These are phyloP conservation scores for Sinocyclocheilus anophthalmus DNA, from an alignment of 2,113 vertebrate genomes.

Conservation along the genomic window DNA sequence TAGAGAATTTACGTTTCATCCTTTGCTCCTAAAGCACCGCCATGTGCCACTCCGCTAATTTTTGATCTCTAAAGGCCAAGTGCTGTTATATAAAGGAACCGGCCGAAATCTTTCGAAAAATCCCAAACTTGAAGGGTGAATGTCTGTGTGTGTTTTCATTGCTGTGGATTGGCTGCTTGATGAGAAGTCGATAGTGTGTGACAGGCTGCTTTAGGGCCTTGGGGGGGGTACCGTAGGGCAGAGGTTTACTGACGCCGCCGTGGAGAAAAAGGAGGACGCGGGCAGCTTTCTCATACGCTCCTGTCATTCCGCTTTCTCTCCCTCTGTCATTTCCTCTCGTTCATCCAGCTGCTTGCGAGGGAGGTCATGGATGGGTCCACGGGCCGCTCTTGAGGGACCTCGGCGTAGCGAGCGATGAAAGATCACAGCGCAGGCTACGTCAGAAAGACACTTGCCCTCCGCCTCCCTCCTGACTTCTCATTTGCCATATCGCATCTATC, in stretches of 20 bases:
- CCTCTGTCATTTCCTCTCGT: slow-evolving; percentile 53
- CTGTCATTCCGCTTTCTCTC: slow-evolving; percentile 11
- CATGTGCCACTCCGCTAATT: slow-evolving; percentile 60
- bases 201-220: slow-evolving; percentile 37
- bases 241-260: slow-evolving; percentile 26
- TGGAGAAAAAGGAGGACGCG: slow-evolving; percentile 12
- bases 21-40: slow-evolving; percentile 7
- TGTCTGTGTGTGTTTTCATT: slow-evolving; percentile 32
- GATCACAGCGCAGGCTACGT: slow-evolving; percentile 60
- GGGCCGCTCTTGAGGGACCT: slow-evolving; percentile 61
- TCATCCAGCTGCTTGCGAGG: neutral
- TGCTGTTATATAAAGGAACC: slow-evolving; percentile 27
- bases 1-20: neutral
- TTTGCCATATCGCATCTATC: slow-evolving; percentile 58
- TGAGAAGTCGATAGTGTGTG: slow-evolving; percentile 44
- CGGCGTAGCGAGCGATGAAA: slow-evolving; percentile 69
- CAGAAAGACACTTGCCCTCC: slow-evolving; percentile 59
- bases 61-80: slow-evolving; percentile 70
- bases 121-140: slow-evolving; percentile 31
- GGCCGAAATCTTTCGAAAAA: slow-evolving; percentile 3
- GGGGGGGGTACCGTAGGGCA: slow-evolving; percentile 35
- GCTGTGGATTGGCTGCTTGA: slow-evolving; percentile 40
- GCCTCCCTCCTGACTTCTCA: slow-evolving; percentile 54
- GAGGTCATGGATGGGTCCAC: slow-evolving; percentile 46
- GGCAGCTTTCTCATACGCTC: slow-evolving; percentile 29